Conservation (phyloP, 2,797 vertebrate species). For the Myiothlypis coronata region DNA sequence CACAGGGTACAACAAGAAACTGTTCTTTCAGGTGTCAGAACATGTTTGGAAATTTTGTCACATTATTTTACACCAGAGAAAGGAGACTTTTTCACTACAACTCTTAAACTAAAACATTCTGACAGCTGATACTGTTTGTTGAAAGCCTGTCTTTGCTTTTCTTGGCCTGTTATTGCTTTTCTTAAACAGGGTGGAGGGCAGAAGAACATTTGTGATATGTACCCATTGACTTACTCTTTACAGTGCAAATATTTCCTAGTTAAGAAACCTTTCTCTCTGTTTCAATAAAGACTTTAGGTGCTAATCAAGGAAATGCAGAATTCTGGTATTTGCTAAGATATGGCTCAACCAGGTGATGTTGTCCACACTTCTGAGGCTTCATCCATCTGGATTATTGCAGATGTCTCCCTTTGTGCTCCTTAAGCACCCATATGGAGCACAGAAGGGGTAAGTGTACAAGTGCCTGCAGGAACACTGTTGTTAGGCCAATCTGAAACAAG, state of each 20-base stretch:
- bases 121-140: neutral
- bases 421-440: neutral
- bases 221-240: neutral
- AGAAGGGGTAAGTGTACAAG: neutral
- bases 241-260: neutral
- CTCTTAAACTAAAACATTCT: neutral
- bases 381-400: neutral
- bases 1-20: neutral
- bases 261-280: neutral
- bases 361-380: neutral
- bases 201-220: neutral
- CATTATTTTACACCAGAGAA: neutral
- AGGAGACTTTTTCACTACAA: neutral
- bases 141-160: conserved; percentile 14
- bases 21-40: neutral
- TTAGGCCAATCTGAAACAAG: neutral
- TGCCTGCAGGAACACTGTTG: neutral
- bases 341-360: neutral
- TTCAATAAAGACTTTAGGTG: neutral
- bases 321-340: neutral
- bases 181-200: neutral
- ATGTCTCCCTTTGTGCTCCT: neutral
- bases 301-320: neutral
- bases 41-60: neutral
- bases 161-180: neutral